A percentile compares a stretch with the other conserved stretches of the same genome.
Evolutionary conservation across 2,797 vertebrate species (phyloP).

Genomic region (Diceros bicornis): DNA sequence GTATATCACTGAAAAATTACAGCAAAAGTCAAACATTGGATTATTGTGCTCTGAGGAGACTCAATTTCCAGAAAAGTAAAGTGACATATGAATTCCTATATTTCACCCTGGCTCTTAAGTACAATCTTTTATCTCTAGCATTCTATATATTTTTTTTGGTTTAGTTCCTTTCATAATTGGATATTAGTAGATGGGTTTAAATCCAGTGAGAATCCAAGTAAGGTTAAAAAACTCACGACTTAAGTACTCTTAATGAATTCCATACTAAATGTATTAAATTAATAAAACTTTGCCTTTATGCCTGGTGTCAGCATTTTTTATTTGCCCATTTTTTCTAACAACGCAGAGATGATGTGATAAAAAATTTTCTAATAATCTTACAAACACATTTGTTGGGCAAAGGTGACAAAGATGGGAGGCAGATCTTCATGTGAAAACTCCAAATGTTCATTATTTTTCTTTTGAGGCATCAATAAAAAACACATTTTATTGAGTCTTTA

Average conservation of each 20-base stretch:
- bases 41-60: neutral
- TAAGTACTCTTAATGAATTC: neutral
- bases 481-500: neutral
- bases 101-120: neutral
- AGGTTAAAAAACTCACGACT: neutral
- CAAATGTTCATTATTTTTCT: neutral
- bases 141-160: neutral
- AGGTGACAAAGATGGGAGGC: neutral
- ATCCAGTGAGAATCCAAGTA: neutral
- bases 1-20: neutral
- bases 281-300: neutral
- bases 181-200: neutral
- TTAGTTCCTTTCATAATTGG: slow-evolving; percentile 3
- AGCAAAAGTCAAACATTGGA: neutral
- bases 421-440: neutral
- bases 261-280: neutral
- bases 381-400: neutral
- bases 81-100: neutral
- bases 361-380: slow-evolving; percentile 26
- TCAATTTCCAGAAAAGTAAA: neutral
- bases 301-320: neutral
- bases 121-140: neutral
- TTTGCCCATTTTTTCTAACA: neutral
- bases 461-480: neutral
- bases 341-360: neutral